A percentile compares a stretch with the other conserved stretches of the same genome.
Conservation (phyloP, 2,797 vertebrate species). For the Lerista edwardsae region DNA sequence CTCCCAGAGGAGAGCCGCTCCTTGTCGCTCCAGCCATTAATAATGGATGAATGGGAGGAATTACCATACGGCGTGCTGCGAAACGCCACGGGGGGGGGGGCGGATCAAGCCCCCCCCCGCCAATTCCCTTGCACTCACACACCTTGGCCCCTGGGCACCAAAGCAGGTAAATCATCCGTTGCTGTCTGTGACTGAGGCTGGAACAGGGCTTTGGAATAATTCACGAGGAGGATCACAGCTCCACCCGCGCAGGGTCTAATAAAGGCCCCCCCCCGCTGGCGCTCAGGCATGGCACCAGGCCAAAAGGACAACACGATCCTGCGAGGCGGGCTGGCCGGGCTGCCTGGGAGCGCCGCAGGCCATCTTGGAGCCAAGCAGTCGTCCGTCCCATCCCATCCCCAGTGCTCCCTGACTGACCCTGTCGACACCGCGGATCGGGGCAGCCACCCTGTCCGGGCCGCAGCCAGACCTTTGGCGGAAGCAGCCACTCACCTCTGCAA, state of each 20-base stretch:
- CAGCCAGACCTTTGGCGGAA: no score
- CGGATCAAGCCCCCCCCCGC: slow-evolving; percentile 64
- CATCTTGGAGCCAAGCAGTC: neutral
- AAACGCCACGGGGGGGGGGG: slow-evolving; percentile 68
- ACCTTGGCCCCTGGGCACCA: slow-evolving; percentile 61
- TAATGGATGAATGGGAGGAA: slow-evolving; percentile 52
- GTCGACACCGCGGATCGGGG: no score
- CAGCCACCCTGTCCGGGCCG: no score
- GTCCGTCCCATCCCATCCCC: no score
- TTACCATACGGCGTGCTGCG: slow-evolving; percentile 66
- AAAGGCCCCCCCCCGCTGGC: slow-evolving; percentile 46
- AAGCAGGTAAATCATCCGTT: slow-evolving; percentile 69
- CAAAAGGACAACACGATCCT: neutral
- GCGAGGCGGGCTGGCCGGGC: neutral
- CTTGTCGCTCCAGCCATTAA: slow-evolving; percentile 55
- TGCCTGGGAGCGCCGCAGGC: fast-evolving
- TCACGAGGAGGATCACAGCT: slow-evolving; percentile 56
- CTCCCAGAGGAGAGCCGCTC: neutral
- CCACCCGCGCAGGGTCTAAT: slow-evolving; percentile 46
- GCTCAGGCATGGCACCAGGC: neutral
- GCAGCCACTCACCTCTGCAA: slow-evolving; percentile 84
- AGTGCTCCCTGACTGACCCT: no score
- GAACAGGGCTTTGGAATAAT: slow-evolving; percentile 56
- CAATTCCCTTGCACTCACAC: slow-evolving; percentile 64
- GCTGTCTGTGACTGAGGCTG: slow-evolving; percentile 50